These are phyloP conservation scores for Pelobates fuscus DNA, from an alignment of 2,113 vertebrate genomes.

Conservation along the genomic window DNA sequence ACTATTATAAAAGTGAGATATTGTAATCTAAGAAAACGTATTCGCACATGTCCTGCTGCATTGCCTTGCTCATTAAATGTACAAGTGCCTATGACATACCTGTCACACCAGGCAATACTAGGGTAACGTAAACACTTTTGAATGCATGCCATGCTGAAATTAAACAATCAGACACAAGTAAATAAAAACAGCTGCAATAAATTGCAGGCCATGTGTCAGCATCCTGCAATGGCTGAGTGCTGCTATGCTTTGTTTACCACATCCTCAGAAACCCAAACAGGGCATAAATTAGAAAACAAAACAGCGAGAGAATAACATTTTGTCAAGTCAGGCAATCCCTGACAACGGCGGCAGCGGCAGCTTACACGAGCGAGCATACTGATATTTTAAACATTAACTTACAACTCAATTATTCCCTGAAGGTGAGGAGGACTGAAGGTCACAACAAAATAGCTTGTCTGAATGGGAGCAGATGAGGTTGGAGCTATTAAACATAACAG, in stretches of 20 bases:
- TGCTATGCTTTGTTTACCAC: conserved; percentile 7
- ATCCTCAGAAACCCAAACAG: background rate
- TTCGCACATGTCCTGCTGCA: too few relatives aligned
- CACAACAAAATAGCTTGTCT: conserved; percentile 26
- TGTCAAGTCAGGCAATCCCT: background rate
- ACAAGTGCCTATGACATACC: too few relatives aligned
- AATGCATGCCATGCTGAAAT: background rate
- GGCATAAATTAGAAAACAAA: background rate
- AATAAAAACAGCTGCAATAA: background rate
- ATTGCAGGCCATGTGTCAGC: background rate
- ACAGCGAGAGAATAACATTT: background rate
- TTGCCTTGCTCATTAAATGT: too few relatives aligned
- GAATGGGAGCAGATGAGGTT: conserved; percentile 52
- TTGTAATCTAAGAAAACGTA: too few relatives aligned
- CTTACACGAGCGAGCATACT: background rate
- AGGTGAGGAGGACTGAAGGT: conserved; percentile 44
- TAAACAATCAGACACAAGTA: background rate
- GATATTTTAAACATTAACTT: conserved; percentile 30
- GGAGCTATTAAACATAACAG: conserved; percentile 26
- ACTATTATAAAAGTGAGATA: too few relatives aligned
- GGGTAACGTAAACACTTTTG: too few relatives aligned
- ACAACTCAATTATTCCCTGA: conserved; percentile 42
- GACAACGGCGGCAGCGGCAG: background rate
- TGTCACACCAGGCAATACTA: too few relatives aligned
- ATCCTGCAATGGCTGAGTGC: background rate